Base-by-base conservation (phyloP, 2,797 vertebrate genomes). In the Podarcis siculus region DNA sequence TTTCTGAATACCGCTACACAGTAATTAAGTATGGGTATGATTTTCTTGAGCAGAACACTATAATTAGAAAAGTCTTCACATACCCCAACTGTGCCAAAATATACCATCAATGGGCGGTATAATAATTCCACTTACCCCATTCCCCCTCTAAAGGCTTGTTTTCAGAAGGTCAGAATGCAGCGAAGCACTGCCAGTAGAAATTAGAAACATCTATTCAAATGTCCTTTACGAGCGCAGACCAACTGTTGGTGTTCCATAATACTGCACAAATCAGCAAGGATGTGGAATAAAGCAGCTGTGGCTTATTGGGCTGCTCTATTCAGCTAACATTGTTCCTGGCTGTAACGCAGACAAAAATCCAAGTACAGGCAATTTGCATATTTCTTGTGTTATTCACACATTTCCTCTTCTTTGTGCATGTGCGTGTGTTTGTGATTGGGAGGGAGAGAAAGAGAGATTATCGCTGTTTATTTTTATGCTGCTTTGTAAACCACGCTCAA, bases 281-380 rank as follows among this genome's bases (percentile, higher is more conserved):
- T 95, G 86, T 95, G 82, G 89, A 94, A 95, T 95, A 93, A 96
- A 96, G 86, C 96, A 97, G 94, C 94, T 96, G 95, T 94, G 95
- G 82, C 86, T 95, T 91, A 64, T 23, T 95, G 91, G 72, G 82
- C 91, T 93, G 58, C 92, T 95, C 93, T 90, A 92, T 78, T 95
- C 91, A 49, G 69, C 92, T 94, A 94, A 89, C 10, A 35, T 75
- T 69, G 25, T 89, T 94, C 94, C 94, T 88, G 91, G 93, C 89
- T 92, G 79, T 83, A 94, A 92, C 76, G 88, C 88, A 91, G 76
- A 78, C 89, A 91, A 93, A 64, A 91, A 83, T 79, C 89, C 79
- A 90, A 95, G 83, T 83, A 88, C 8, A 89, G 42, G 35, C 87
- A 90, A 10, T 25, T 79, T 91, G 73, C 91, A 93, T 89, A 61